phyloP scores from a whole-genome alignment of 1,140 invertebrate genomes.

The Habropoda laboriosa region DNA sequence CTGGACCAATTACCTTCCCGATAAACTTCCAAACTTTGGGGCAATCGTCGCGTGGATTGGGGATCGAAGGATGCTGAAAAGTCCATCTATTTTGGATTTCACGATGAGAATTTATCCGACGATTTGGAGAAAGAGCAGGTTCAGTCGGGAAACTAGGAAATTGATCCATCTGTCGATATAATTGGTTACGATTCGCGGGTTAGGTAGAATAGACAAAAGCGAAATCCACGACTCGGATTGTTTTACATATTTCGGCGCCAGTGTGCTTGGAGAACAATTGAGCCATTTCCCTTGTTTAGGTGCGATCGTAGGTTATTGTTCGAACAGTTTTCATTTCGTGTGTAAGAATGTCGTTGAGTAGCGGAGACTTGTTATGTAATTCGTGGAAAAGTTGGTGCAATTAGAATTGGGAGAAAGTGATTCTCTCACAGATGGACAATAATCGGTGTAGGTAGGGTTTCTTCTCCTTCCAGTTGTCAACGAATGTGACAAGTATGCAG shows the following conservation, averaged over 20 bases:
- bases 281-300: slow-evolving; percentile 6
- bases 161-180: too few relatives aligned
- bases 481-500: background rate
- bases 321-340: background rate
- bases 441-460: too few relatives aligned
- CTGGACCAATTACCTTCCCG: background rate
- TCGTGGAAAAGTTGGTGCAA: background rate
- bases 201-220: too few relatives aligned
- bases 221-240: background rate
- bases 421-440: background rate
- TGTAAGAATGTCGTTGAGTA: background rate
- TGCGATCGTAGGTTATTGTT: background rate
- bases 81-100: too few relatives aligned
- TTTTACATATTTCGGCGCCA: background rate
- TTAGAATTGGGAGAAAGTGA: background rate
- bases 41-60: too few relatives aligned
- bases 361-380: background rate
- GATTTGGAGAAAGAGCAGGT: too few relatives aligned
- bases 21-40: too few relatives aligned
- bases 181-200: too few relatives aligned
- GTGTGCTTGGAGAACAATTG: background rate
- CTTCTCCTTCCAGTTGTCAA: background rate
- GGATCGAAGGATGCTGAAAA: too few relatives aligned
- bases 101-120: too few relatives aligned
- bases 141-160: too few relatives aligned